Conservation (phyloP, 2,113 vertebrate species). For the Ifrita kowaldi region DNA sequence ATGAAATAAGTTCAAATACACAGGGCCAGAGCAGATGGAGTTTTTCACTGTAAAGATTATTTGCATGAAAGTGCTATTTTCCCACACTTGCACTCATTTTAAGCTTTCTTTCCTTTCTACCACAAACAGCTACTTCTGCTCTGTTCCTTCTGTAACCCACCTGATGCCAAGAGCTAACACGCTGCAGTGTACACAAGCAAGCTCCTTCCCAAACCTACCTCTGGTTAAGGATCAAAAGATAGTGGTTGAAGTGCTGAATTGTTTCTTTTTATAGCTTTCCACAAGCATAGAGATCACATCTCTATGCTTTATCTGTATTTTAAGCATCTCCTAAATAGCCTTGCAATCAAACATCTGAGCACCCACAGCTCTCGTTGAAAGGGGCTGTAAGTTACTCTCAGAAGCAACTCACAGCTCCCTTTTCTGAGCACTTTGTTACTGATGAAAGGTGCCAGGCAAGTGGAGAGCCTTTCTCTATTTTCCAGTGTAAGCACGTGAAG, state of each 20-base stretch:
- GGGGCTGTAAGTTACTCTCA: neutral
- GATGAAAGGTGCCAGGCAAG: neutral
- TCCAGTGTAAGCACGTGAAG: neutral
- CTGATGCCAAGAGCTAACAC: neutral
- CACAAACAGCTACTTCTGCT: neutral
- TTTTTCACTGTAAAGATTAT: neutral
- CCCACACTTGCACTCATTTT: neutral
- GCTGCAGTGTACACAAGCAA: neutral
- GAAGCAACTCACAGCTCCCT: neutral
- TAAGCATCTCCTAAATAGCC: neutral
- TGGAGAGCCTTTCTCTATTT: neutral
- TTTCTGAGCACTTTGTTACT: neutral
- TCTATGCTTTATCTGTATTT: neutral
- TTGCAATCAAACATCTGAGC: neutral
- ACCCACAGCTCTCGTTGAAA: neutral
- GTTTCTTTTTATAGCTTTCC: conserved; percentile 24
- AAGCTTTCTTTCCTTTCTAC: neutral
- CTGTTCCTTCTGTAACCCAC: neutral
- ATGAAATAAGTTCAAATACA: neutral
- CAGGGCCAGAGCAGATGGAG: neutral
- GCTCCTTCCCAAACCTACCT: neutral
- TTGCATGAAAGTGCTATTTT: neutral
- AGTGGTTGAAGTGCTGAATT: neutral
- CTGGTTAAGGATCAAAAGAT: neutral
- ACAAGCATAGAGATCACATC: neutral